Base-by-base conservation (phyloP, 2,797 vertebrate species). In the Periparus ater region DNA sequence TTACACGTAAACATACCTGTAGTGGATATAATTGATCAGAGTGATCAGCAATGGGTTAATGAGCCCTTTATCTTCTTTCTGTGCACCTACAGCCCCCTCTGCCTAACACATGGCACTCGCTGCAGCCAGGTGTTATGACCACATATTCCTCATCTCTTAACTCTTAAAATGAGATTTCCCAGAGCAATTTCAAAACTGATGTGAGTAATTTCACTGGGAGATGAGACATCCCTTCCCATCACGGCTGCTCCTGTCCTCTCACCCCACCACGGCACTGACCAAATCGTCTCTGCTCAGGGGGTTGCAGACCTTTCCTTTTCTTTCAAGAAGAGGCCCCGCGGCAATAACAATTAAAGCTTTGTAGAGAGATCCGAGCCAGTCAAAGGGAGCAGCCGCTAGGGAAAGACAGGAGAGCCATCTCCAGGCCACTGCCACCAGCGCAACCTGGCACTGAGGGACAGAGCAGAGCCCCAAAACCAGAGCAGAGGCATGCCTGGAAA, bases 361-460 rank as follows among this genome's bases (percentile, higher is more conserved):
- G 65, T 36, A 12, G 71, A 58, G 81, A 60, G 67, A 70, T 47
- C 60, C 6, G 21, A 29, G 61, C 53, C 3, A 13, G 17, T 18
- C 42, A 38, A 17, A 81, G 61, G 74, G 67, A 51, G 4, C 42
- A 13, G 71, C 26, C 57, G 36, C 84, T 65, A 81, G 38, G 67
- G 72, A 93, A 96, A 54, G 84, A 30, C 91, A 91, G 95, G 88
- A 92, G 92, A 95, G 95, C 91, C 94, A 93, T 57, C 94, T 96
- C 93, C 93, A 96, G 92, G 91, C 94, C 44, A 16, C 81, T 65
- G 92, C 72, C 88, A 87, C 89, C 91, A 95, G 53, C 74, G n/a
- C 89, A 72, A 32, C n/a, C 67, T 47, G 17, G 75, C 81, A 76
- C n/a, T 2, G 75, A 54, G 57, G 70, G 74, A 79, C 30, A 87